Evolutionary conservation across 2,888 invertebrate species (phyloP), one percentile per base, ranked within the genome.

Genomic region (Chouioia cunea): DNA sequence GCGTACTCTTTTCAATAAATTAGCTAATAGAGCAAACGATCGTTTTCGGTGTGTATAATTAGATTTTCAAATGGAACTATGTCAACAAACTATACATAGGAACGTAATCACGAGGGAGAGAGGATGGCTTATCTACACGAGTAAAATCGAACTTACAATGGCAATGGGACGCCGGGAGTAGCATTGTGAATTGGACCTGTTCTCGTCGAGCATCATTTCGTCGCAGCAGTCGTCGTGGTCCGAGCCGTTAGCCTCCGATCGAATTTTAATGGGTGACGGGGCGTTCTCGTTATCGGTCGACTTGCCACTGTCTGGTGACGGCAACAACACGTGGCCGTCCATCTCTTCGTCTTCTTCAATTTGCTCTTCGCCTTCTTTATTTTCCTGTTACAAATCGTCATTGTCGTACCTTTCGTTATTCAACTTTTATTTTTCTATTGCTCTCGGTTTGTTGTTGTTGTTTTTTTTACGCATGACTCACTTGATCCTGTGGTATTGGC

Each of bases 81-180:
- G n/a, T n/a, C n/a, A n/a, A n/a, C n/a, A n/a, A n/a, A 27, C 2
- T 27, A 2, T 27, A 27, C 27, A 27, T 27, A 6, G 27, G 6
- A 27, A 27, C 6, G 27, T 27, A 27, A 27, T 27, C 27, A 27
- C 4, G 27, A 6, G 6, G 27, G 27, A 27, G 27, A 6, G 36
- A 36, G 36, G 36, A 12, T 27, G 27, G n/a, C n/a, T n/a, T n/a
- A n/a, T n/a, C n/a, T n/a, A n/a, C n/a, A n/a, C 6, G 27, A 27
- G 6, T 27, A 3, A 6, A 6, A 27, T 27, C 6, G 2, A 76
- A 82, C 88, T 88, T 74, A 88, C 88, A 79, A 89, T 88, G 79
- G 87, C 88, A 75, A 89, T 82, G 23, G 89, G 87, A 79, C 88
- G 88, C 78, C 88, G 88, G 84, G 88, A 86, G 77, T 88, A 89